A percentile compares a stretch with the other conserved stretches of the same genome.
Conservation (phyloP, 2,888 invertebrate species). For the Eristalis pertinax region DNA sequence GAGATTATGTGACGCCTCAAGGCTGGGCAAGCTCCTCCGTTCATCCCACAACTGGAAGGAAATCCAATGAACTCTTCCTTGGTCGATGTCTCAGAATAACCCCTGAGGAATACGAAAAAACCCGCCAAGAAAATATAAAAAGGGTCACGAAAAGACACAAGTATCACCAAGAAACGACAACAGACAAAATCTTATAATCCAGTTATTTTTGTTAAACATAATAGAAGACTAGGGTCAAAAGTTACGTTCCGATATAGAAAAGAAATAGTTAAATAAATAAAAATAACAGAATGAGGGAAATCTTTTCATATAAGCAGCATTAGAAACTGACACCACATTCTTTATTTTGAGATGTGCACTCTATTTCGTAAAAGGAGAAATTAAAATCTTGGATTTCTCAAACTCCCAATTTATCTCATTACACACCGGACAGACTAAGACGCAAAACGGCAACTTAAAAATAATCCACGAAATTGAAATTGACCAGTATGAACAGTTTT, state of each 20-base stretch:
- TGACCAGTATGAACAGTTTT: neutral
- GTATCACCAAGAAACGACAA: no score
- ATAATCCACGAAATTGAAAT: constrained; percentile 31
- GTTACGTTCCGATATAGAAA: neutral
- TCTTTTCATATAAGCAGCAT: neutral
- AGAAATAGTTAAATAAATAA: neutral
- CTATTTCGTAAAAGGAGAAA: neutral
- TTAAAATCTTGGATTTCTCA: constrained; percentile 32
- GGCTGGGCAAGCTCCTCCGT: neutral
- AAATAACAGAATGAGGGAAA: constrained; percentile 20
- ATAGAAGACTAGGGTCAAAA: neutral
- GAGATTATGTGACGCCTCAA: neutral
- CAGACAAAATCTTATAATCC: neutral
- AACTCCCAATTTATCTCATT: constrained; percentile 36
- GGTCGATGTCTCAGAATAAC: neutral
- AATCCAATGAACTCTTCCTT: neutral
- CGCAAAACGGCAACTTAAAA: constrained; percentile 30
- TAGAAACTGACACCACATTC: neutral
- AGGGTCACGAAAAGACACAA: neutral
- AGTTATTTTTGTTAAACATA: neutral
- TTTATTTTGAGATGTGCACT: neutral
- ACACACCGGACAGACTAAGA: constrained; percentile 16
- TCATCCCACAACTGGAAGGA: neutral
- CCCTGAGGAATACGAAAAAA: neutral
- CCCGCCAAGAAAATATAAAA: neutral